These are phyloP conservation scores for Erpornis zantholeuca DNA, from an alignment of 2,113 vertebrate species.

Conservation along the genomic window DNA sequence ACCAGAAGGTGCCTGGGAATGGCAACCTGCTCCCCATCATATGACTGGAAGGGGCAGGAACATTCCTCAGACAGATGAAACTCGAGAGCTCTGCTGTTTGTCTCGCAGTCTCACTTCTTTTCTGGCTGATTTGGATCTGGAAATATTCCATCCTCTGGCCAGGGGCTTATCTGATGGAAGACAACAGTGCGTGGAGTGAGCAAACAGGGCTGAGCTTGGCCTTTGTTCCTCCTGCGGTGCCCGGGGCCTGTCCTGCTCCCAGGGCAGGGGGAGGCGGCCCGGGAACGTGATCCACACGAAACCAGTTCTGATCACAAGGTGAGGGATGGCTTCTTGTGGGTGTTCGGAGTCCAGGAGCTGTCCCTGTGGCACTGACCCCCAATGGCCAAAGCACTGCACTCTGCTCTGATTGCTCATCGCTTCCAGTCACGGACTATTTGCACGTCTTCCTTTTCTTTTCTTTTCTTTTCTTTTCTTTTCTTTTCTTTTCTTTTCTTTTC, in stretches of 20 bases:
- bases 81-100: not conserved
- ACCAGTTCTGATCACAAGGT: not conserved
- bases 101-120: not conserved
- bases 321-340: fast-evolving
- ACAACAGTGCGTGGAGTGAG: not conserved
- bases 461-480: no score
- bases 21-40: not conserved
- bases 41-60: not conserved
- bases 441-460: no score
- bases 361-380: not conserved
- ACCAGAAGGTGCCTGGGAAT: not conserved
- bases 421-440: not conserved
- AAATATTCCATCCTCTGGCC: not conserved
- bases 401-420: not conserved
- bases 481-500: no score
- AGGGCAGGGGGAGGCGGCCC: not conserved
- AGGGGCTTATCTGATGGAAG: constrained; percentile 42
- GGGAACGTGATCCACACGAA: not conserved
- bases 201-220: not conserved
- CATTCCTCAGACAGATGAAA: constrained; percentile 21
- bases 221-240: not conserved
- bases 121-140: not conserved
- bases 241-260: not conserved
- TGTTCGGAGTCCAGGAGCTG: not conserved
- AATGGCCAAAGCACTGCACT: not conserved